Base-by-base conservation (phyloP, 2,797 vertebrate species). In the Microctenopoma lineatum region DNA sequence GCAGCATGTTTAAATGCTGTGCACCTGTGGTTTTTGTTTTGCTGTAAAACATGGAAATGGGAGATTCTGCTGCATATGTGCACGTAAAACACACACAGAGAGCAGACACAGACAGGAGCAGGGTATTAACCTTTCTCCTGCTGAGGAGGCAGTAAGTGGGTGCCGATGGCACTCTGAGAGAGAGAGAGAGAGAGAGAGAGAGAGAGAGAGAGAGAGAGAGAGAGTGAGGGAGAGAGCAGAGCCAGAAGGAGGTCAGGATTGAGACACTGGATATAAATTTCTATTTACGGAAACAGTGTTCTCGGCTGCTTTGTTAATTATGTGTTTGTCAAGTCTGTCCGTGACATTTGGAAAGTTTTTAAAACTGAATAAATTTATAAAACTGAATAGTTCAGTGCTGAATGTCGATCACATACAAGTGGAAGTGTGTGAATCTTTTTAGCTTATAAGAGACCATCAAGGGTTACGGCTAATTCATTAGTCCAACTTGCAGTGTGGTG, bases 121-220 rank as follows among this genome's bases (percentile, higher is more conserved):
- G 80, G 81, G 84, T 87, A 88, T 89, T 93, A 92, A 93, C 93
- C 91, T 92, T 91, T 90, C 87, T 83, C 91, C 89, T 73, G 87
- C 89, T 92, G 92, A 93, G 91, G 88, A 84, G 90, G 86, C 88
- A 87, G 85, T 67, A 90, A 89, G 90, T 91, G 91, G 87, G 90
- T 83, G 83, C 87, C 75, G 87, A 87, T 80, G 80, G 80, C 89
- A 84, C 74, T 78, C 82, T 77, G 83, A 79, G 78, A 26, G 75
- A 32, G 29, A 5, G 83, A 82, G 81, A 59, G 76, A 59, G 67
- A 64, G 67, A 75, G 77, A 32, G 38, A 32, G 47, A 75, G 29
- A 32, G 29, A 5, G 83, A 82, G 81, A 59, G 76, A 59, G 67
- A 64, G 67, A 75, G 77, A 32, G 38, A 32, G 47, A 75, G 38